phyloP scores from a whole-genome alignment of 2,113 vertebrate genomes.

The Herpetotheres cachinnans region DNA sequence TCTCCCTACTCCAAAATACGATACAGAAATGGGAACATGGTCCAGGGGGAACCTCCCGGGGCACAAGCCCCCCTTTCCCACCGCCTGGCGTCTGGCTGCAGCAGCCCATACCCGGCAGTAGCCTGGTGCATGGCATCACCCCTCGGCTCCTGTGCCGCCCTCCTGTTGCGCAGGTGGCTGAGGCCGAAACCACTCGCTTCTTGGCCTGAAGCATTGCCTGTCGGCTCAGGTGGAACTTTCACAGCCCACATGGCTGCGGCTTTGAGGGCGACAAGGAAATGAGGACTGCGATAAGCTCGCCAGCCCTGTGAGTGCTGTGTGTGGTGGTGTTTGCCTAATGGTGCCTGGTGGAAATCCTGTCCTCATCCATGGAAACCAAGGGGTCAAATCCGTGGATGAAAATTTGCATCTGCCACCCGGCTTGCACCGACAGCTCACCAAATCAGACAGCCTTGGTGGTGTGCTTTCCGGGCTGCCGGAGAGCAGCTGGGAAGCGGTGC shows the following conservation, averaged over 20 bases:
- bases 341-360: not conserved
- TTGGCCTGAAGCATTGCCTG: accelerated
- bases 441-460: accelerated
- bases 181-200: accelerated
- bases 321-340: accelerated
- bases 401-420: accelerated
- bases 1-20: not conserved
- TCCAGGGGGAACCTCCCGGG: not conserved
- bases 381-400: not conserved
- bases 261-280: not conserved
- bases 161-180: accelerated
- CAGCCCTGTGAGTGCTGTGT: accelerated
- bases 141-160: accelerated
- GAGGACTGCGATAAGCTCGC: not conserved
- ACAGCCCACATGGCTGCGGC: accelerated
- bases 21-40: not conserved
- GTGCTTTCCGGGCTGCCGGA: not conserved
- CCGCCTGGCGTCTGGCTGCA: accelerated
- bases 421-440: accelerated
- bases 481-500: not conserved
- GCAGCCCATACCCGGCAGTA: accelerated
- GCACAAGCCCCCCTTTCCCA: accelerated
- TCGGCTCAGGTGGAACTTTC: not conserved
- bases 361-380: not conserved
- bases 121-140: accelerated